Percentiles rank a stretch among this genome's conserved stretches.
Evolutionary conservation across 1,140 invertebrate species (phyloP).

Genomic region (Saccostrea cuccullata): DNA sequence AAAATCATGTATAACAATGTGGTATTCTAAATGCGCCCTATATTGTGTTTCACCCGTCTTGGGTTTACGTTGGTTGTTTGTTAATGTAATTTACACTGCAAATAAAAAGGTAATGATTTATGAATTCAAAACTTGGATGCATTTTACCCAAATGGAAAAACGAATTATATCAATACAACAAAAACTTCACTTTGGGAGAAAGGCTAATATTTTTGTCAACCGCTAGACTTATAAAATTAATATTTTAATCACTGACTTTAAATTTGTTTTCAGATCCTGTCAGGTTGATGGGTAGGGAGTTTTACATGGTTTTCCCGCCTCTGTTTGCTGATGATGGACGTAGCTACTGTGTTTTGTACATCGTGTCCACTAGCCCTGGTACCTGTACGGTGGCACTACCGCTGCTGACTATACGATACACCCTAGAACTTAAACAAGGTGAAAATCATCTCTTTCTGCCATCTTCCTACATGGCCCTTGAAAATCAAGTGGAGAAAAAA

Average conservation of each 20-base stretch:
- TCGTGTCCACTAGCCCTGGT: background rate
- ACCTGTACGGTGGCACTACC: background rate
- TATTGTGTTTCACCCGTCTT: too few relatives aligned
- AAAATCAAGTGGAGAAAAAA: slow-evolving; percentile 13
- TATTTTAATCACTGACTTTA: background rate
- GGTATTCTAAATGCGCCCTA: too few relatives aligned
- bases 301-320: slow-evolving; percentile 8
- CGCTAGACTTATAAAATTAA: too few relatives aligned
- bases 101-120: too few relatives aligned
- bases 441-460: background rate
- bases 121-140: background rate
- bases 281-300: background rate
- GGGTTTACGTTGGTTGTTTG: too few relatives aligned
- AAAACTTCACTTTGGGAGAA: background rate
- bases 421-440: background rate
- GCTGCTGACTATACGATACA: background rate
- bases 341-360: slow-evolving; percentile 4
- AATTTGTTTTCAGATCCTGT: background rate
- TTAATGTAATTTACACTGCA: too few relatives aligned
- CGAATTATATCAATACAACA: background rate
- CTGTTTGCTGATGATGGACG: slow-evolving; percentile 1
- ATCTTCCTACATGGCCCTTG: background rate
- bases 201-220: background rate
- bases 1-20: too few relatives aligned
- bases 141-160: background rate